A percentile compares a stretch with the other conserved stretches of the same genome.
These are phyloP conservation scores for Balaeniceps rex DNA, from an alignment of 2,113 vertebrate genomes.

Conservation along the genomic window DNA sequence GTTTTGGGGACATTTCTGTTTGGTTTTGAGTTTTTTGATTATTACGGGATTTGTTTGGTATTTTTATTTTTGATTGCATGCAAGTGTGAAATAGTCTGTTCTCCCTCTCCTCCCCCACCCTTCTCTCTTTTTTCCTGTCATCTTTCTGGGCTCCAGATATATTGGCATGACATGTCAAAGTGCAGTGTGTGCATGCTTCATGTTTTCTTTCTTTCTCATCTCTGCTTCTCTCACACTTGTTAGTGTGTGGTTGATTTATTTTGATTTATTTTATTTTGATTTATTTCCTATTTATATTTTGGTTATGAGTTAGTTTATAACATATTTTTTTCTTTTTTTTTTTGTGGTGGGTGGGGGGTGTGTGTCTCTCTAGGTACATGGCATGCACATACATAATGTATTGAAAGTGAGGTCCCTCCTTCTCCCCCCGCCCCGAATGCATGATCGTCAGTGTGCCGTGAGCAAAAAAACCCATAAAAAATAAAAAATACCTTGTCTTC, in stretches of 20 bases:
- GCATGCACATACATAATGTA: conserved; percentile 83
- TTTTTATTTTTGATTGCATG: conserved; percentile 78
- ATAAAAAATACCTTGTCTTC: conserved; percentile 81
- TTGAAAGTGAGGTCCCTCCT: conserved; percentile 61
- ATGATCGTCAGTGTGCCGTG: conserved; percentile 79
- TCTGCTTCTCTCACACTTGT: conserved; percentile 32
- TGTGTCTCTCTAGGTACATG: conserved; percentile 59
- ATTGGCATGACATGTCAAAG: conserved; percentile 66
- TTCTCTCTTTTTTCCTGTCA: background rate
- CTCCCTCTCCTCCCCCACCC: background rate
- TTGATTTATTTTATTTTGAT: background rate
- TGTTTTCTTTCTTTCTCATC: conserved; percentile 31
- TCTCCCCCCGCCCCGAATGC: conserved; percentile 76
- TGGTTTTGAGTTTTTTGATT: background rate
- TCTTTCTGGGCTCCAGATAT: conserved; percentile 34
- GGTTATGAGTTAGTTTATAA: background rate
- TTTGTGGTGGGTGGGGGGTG: conserved; percentile 39
- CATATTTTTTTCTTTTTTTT: conserved; percentile 40
- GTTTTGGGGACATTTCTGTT: conserved; percentile 65
- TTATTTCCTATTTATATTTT: conserved; percentile 6
- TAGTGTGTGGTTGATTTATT: conserved; percentile 19
- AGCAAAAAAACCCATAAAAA: conserved; percentile 69
- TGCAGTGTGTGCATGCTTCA: conserved; percentile 67
- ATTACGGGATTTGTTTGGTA: conserved; percentile 29
- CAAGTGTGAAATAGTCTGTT: conserved; percentile 66